These are phyloP conservation scores for Apis florea DNA, from an alignment of 1,140 invertebrate species.

Conservation along the genomic window DNA sequence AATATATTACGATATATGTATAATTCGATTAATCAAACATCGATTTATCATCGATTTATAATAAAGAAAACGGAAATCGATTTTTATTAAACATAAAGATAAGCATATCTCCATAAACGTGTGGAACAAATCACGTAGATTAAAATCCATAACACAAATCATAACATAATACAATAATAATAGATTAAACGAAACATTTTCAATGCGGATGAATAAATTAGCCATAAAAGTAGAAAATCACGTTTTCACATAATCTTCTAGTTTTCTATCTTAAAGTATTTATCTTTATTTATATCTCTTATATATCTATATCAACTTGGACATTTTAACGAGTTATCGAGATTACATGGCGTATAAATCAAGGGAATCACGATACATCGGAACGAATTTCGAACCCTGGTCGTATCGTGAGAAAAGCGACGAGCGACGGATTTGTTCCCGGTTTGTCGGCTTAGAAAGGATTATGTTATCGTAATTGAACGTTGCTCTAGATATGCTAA, in stretches of 20 bases:
- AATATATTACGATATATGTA: no score
- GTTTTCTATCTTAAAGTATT: not conserved
- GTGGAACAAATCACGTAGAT: not conserved
- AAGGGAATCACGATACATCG: slow-evolving; percentile 14
- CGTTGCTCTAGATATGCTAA: slow-evolving; percentile 46
- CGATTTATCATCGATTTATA: no score
- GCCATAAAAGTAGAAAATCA: not conserved
- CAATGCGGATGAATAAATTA: not conserved
- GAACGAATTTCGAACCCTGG: slow-evolving; percentile 5
- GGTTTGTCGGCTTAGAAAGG: slow-evolving; percentile 1
- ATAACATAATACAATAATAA: not conserved
- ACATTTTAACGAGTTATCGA: slow-evolving; percentile 32
- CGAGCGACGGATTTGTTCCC: not conserved
- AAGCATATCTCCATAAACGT: not conserved
- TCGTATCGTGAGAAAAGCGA: slow-evolving; percentile 26
- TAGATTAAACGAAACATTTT: not conserved
- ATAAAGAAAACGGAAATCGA: no score
- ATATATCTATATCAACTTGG: no score
- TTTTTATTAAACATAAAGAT: no score
- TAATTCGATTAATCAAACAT: no score
- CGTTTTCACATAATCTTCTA: no score
- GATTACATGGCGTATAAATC: slow-evolving; percentile 33
- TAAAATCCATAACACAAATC: not conserved
- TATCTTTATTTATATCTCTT: no score
- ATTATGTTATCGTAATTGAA: slow-evolving; percentile 52